A percentile compares a stretch with the other conserved stretches of the same genome.
Conservation (phyloP, 2,888 invertebrate species). For the Trypoxylon attenuatum region DNA sequence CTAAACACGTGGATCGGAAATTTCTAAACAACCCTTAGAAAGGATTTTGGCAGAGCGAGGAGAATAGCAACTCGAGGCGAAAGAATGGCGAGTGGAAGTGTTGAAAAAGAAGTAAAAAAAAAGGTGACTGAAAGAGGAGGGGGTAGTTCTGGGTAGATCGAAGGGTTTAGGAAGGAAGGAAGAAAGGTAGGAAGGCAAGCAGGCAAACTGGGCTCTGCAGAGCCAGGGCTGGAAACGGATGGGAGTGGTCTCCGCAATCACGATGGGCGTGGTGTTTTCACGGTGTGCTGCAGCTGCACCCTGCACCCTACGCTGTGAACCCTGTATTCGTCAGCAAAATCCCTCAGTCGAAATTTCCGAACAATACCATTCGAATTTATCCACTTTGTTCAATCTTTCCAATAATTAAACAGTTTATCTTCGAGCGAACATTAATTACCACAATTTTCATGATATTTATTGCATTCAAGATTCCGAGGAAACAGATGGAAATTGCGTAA, state of each 20-base stretch:
- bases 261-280: slow-evolving; percentile 66
- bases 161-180: slow-evolving; percentile 38
- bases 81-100: background rate
- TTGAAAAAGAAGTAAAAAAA: background rate
- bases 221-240: slow-evolving; percentile 56
- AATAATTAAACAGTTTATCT: no score
- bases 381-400: no score
- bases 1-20: slow-evolving; percentile 11
- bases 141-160: slow-evolving; percentile 18
- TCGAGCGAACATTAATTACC: no score
- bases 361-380: no score
- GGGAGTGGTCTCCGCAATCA: slow-evolving; percentile 67
- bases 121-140: background rate
- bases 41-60: no score
- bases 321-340: slow-evolving; percentile 30
- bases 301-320: slow-evolving; percentile 9
- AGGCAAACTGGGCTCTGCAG: slow-evolving; percentile 28
- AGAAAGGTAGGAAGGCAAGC: slow-evolving; percentile 55
- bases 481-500: no score
- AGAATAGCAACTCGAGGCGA: background rate
- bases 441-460: no score
- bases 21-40: no score
- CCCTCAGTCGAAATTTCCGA: no score
- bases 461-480: no score
- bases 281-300: slow-evolving; percentile 49